Base-by-base conservation (phyloP, 2,113 vertebrate species). In the Carettochelys insculpta region DNA sequence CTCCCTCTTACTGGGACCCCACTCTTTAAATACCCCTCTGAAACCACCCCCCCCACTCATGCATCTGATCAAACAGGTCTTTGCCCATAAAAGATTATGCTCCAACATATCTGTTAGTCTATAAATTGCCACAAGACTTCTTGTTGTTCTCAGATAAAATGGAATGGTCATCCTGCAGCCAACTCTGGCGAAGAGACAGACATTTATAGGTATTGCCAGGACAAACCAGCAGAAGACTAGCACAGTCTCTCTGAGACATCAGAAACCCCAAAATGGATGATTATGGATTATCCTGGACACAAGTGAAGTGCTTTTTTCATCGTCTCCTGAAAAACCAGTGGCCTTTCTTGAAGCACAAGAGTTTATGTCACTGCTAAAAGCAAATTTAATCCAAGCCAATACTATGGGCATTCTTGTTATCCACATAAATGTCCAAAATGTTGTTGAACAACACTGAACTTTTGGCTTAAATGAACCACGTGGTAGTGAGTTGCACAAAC, bases 221-320 rank as follows among this genome's bases (percentile, higher is more conserved):
- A 0, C 2, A 54, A 83, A 53, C 81, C 54, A 24, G 87, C 77
- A 45, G 0, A 1, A 86, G 51, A 61, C 34, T 3, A 0, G 27
- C 2, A 25, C 22, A 25, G 6, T 52, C 16, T n/a, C 85, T 43
- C 34, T 0, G 0, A 75, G 47, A 41, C 80, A 54, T 38, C 50
- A 19, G 0, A 41, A 9, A 1, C 31, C 27, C 1, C 43, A 86
- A 2, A 7, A 50, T 19, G 48, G 45, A 3, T 0, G 3, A 20
- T n/a, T 19, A 25, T 5, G 22, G 31, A 31, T 27, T 31, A 48
- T 5, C 45, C 45, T 31, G 19, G 75, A 29, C n/a, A 61, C 4
- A 17, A 5, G 56, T 25, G 77, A 27, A 87, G 11, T 3, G 0
- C n/a, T 29, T 81, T 75, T 80, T 50, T n/a, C 4, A 14, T 22